Evolutionary conservation across 2,113 vertebrate species (phyloP).

Genomic region (Nycticryphes semicollaris): DNA sequence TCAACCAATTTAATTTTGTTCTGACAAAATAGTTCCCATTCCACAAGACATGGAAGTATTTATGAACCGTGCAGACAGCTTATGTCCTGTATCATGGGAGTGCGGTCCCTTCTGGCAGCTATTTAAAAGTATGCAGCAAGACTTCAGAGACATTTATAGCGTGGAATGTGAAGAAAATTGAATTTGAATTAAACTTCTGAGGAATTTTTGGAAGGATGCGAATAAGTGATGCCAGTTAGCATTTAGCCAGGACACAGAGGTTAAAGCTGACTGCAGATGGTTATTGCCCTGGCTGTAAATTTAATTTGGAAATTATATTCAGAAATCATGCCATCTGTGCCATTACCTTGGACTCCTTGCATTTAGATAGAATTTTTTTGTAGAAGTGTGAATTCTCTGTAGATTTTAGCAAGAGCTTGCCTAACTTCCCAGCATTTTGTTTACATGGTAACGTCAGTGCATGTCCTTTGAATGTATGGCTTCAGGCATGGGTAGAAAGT

Average conservation of each 20-base stretch:
- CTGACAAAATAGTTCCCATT: background rate
- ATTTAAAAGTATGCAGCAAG: background rate
- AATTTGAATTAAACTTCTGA: slow-evolving; percentile 36
- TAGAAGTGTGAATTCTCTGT: background rate
- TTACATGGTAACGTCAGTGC: background rate
- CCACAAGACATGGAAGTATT: background rate
- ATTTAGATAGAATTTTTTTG: background rate
- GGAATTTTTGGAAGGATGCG: background rate
- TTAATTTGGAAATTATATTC: background rate
- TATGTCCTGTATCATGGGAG: background rate
- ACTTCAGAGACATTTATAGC: background rate
- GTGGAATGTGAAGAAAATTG: slow-evolving; percentile 1
- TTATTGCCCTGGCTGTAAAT: background rate
- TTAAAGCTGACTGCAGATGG: slow-evolving; percentile 4
- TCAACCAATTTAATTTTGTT: background rate
- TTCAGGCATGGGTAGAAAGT: background rate
- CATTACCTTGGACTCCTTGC: background rate
- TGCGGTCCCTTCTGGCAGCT: slow-evolving; percentile 2
- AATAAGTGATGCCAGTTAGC: background rate
- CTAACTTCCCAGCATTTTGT: background rate
- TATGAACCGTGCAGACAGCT: background rate
- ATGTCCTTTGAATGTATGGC: background rate
- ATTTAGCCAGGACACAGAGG: background rate
- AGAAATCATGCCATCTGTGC: background rate
- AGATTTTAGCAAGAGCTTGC: background rate